Evolutionary conservation across 2,888 invertebrate species (phyloP), one percentile per base, ranked within the genome.

Genomic region (Scaptomyza polygonia): DNA sequence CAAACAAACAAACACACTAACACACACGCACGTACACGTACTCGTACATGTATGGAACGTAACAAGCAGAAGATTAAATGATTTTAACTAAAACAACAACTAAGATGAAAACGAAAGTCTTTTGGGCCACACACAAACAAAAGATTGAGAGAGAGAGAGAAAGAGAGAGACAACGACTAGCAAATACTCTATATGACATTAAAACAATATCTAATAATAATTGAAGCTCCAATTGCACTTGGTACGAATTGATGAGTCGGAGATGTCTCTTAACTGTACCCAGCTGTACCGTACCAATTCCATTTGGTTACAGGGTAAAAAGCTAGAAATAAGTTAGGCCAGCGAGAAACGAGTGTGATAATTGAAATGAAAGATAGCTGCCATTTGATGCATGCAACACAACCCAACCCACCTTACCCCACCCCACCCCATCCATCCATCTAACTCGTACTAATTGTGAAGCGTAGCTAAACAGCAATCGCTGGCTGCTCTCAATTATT

Each of bases 61-160:
- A 55, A 56, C 63, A 48, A 63, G 54, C 55, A 51, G 54, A 57
- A 72, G 73, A 68, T 64, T 59, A 64, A 61, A 68, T 68, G 74
- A 73, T 72, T 72, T 72, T 56, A 72, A 68, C 74, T 72, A 73
- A 72, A 68, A 73, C 67, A 67, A 72, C 73, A 67, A 63, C 67
- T 62, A 51, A 62, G 45, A 53, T 56, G 55, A 73, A 72, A 72
- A 72, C 62, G 67, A 72, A 72, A 72, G 72, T 72, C 67, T 48
- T 39, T 39, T 53, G 34, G 61, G 51, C 49, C 70, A 69, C 58
- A 71, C 72, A 32, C 57, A 56, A 27, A 29, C 44, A 18, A 12
- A 9, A 39, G 9, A 39, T 39, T 39, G 39, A 29, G 25, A 36
- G 11, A 7, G 7, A 14, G n/a, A 55, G 21, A 3, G 18, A 3